Conservation (phyloP, 2,113 vertebrate genomes). For the Aegotheles bennettii region DNA sequence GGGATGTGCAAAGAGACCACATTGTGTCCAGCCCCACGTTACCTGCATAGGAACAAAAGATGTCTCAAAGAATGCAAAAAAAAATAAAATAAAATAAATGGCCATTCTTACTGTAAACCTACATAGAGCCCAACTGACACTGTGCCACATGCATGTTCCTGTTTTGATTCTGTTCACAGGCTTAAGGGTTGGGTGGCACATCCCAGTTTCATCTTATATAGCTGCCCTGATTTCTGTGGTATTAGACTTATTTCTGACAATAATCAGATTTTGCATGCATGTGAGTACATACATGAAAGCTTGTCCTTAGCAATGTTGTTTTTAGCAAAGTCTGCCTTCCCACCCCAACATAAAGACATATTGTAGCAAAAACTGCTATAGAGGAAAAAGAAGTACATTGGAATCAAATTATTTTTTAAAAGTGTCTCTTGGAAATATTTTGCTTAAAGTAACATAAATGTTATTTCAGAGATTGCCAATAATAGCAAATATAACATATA, state of each 20-base stretch:
- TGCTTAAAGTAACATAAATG: not conserved
- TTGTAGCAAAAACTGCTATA: not conserved
- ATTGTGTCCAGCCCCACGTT: rapidly evolving
- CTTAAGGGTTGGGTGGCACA: not conserved
- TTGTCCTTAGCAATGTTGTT: not conserved
- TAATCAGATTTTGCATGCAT: not conserved
- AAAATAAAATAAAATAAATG: no score
- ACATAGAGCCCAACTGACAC: not conserved
- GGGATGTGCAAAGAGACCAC: not conserved
- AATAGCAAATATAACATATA: not conserved
- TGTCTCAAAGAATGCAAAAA: rapidly evolving
- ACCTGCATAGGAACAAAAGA: not conserved
- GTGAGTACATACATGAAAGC: not conserved
- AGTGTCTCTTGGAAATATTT: not conserved
- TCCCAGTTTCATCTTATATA: not conserved
- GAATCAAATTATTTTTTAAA: not conserved
- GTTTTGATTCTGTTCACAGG: not conserved
- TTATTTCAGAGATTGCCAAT: slow-evolving; percentile 5
- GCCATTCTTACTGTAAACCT: not conserved
- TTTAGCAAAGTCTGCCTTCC: not conserved
- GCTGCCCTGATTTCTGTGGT: not conserved
- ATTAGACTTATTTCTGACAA: not conserved
- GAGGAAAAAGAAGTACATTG: not conserved
- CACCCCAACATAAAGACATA: not conserved
- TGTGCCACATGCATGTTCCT: rapidly evolving